Percentiles rank a stretch among this genome's conserved stretches.
These are phyloP conservation scores for Paracentrotus lividus DNA, from an alignment of 53 echinoderm and acorn worm species.

Conservation along the genomic window DNA sequence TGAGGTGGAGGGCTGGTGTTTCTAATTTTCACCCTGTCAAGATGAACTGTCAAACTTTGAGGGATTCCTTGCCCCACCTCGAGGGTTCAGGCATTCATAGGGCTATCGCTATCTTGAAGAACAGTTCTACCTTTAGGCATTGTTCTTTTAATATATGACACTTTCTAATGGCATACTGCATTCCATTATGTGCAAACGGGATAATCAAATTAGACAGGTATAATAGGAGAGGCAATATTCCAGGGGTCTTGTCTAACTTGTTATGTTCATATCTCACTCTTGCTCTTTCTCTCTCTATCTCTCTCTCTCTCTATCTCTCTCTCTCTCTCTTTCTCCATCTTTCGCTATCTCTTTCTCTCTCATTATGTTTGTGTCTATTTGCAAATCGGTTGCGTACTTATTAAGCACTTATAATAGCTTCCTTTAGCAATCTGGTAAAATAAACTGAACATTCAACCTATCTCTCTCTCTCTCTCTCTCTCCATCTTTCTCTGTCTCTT, in stretches of 20 bases:
- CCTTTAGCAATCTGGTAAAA: too few relatives aligned
- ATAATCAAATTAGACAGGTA: neutral
- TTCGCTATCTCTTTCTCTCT: neutral
- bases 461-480: neutral
- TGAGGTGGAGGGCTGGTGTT: neutral
- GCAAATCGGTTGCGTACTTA: too few relatives aligned
- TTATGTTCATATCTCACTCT: neutral
- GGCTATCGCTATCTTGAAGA: neutral
- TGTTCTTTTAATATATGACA: neutral
- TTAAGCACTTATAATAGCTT: too few relatives aligned
- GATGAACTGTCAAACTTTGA: constrained; percentile 19
- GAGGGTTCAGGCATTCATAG: neutral
- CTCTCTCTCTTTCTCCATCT: neutral
- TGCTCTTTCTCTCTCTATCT: constrained; percentile 9
- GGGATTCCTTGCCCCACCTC: neutral
- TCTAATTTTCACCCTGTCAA: constrained; percentile 29
- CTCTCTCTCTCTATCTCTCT: constrained; percentile 38
- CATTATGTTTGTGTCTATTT: neutral
- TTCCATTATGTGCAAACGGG: neutral
- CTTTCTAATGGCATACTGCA: neutral
- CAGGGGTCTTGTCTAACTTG: neutral
- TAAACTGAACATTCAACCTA: too few relatives aligned
- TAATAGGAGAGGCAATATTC: neutral
- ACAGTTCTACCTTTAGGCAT: neutral
- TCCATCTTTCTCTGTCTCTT: neutral